Evolutionary conservation across 2,113 vertebrate genomes (phyloP).

Genomic region (Lucifuga dentata): DNA sequence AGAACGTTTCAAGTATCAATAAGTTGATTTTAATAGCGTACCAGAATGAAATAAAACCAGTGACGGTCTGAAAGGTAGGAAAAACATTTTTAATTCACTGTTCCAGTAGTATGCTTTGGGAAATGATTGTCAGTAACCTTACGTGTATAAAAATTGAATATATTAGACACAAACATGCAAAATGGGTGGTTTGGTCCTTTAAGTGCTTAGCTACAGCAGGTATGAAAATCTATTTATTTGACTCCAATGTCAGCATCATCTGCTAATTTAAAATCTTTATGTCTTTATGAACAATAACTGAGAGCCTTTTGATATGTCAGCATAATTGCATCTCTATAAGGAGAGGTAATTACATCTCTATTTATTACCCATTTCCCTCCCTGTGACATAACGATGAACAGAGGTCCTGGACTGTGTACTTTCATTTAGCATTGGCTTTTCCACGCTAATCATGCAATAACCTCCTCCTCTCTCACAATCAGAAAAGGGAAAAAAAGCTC

Average conservation of each 20-base stretch:
- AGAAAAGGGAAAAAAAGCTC: constrained; percentile 22
- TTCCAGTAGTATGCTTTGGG: no score
- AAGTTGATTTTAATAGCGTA: no score
- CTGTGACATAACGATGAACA: constrained; percentile 27
- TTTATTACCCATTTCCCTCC: constrained; percentile 28
- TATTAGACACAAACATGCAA: no score
- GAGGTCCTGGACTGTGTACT: constrained; percentile 46
- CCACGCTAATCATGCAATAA: constrained; percentile 55
- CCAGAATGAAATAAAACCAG: no score
- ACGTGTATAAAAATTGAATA: no score
- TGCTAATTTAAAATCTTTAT: constrained; percentile 9
- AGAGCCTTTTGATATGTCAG: constrained; percentile 23
- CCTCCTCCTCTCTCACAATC: constrained; percentile 38
- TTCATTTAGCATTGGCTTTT: constrained; percentile 45
- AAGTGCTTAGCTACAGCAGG: no score
- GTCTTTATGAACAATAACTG: constrained; percentile 9
- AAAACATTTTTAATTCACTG: no score
- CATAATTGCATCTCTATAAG: constrained; percentile 36
- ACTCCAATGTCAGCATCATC: constrained; percentile 3
- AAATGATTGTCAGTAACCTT: no score
- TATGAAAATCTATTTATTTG: not conserved
- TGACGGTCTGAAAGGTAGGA: no score
- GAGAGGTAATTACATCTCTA: constrained; percentile 24
- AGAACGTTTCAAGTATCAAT: no score
- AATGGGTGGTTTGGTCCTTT: no score